Conservation (phyloP, 2,888 invertebrate genomes). For the Myopa tessellatipennis region DNA sequence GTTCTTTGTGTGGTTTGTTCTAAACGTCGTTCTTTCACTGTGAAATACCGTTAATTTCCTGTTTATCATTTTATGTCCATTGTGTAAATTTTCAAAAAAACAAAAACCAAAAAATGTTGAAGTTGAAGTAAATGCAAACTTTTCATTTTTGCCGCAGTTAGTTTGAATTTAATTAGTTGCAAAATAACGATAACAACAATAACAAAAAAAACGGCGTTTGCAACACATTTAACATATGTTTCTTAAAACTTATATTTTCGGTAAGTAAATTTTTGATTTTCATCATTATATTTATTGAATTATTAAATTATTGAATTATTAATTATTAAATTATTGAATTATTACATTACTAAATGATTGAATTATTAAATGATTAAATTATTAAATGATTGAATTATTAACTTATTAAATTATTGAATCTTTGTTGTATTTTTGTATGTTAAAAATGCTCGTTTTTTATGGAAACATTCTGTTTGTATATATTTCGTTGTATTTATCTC, state of each 20-base stretch:
- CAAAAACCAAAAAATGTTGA: slow-evolving; percentile 2
- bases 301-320: slow-evolving; percentile 3
- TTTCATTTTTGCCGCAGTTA: slow-evolving; percentile 34
- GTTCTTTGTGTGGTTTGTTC: neutral
- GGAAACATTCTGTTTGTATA: slow-evolving; percentile 2
- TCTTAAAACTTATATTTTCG: slow-evolving; percentile 44
- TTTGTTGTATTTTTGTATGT: slow-evolving; percentile 20
- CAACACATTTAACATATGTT: slow-evolving; percentile 37
- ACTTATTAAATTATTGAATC: slow-evolving; percentile 7
- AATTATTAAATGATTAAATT: no score
- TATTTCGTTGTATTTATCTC: slow-evolving; percentile 5
- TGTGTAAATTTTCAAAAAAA: slow-evolving; percentile 17
- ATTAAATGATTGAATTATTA: neutral
- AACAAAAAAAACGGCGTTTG: slow-evolving; percentile 27
- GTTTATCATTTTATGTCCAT: slow-evolving; percentile 29
- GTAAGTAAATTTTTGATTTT: slow-evolving; percentile 46
- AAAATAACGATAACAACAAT: slow-evolving; percentile 14
- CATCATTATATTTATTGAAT: slow-evolving; percentile 41
- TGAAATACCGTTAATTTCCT: slow-evolving; percentile 39
- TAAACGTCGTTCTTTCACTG: slow-evolving; percentile 22
- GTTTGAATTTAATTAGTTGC: slow-evolving; percentile 10
- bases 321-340: no score
- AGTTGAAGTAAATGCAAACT: slow-evolving; percentile 26
- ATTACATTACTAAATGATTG: no score
- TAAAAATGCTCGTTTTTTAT: slow-evolving; percentile 16